A percentile compares a stretch with the other conserved stretches of the same genome.
Conservation (phyloP, 92 coral and sea anemone genomes). For the Actinostola sp. region DNA sequence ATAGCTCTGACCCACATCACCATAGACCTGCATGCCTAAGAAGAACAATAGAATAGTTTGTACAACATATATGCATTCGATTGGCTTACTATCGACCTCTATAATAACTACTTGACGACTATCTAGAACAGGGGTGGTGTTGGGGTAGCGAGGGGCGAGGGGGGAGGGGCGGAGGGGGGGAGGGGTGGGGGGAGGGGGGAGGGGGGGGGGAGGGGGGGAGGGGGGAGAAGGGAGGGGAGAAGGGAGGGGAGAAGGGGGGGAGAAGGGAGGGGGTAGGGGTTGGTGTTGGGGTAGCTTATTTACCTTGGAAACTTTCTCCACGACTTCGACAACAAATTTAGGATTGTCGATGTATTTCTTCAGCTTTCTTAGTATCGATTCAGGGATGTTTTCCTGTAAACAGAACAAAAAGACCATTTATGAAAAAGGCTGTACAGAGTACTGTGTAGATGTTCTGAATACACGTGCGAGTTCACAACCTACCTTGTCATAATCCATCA, state of each 20-base stretch:
- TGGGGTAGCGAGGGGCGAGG: too few relatives aligned
- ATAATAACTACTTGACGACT: too few relatives aligned
- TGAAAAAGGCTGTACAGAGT: not conserved
- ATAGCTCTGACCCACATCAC: conserved; percentile 99
- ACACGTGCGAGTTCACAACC: not conserved
- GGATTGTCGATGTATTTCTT: conserved; percentile 98
- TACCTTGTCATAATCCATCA: conserved; percentile 97
- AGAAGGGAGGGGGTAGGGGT: too few relatives aligned
- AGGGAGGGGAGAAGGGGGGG: too few relatives aligned
- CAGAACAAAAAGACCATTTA: not conserved
- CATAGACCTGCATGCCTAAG: conserved; percentile 95
- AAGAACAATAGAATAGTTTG: not conserved
- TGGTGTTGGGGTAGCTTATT: too few relatives aligned
- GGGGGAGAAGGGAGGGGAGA: too few relatives aligned
- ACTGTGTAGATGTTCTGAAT: not conserved
- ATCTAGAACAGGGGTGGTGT: too few relatives aligned
- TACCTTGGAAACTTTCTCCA: conserved; percentile 97
- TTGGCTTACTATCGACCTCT: too few relatives aligned
- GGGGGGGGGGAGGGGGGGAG: too few relatives aligned
- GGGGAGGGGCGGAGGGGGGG: too few relatives aligned
- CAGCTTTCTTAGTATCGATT: conserved; percentile 78
- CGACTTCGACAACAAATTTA: conserved; percentile 90
- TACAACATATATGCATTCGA: not conserved
- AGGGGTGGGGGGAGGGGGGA: too few relatives aligned
- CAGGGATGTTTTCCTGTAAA: conserved; percentile 88